Evolutionary conservation across 2,797 vertebrate genomes (phyloP), one percentile per base, ranked within the genome.

Genomic region (Pteropus rufus): DNA sequence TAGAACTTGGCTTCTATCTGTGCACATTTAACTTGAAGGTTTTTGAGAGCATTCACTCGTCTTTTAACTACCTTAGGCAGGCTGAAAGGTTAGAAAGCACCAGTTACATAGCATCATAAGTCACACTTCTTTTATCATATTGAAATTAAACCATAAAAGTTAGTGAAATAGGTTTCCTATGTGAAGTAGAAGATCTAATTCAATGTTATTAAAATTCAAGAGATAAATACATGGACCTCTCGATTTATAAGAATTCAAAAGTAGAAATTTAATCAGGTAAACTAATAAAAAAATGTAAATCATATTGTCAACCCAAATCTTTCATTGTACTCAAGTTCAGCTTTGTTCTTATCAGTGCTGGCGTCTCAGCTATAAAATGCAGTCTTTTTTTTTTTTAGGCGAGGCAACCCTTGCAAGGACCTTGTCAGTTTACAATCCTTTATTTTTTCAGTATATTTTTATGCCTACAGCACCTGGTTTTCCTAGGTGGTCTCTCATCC

Each of bases 1-100:
- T 99, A 99, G 98, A 99, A 99, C 97, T 99, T 99, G 16, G 99
- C 99, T 98, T 99, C 99, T 95, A 99, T 99, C 98, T 99, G 99
- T 87, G 99, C 99, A 93, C 99, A 99, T 97, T 99, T 99, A 92
- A 99, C 99, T 98, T 99, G 99, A 98, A 99, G 99, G 97, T 99
- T 99, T 98, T 99, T 99, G 39, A 99, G 99, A 91, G 99, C 99
- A 93, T 99, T 99, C n/a, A 99, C 99, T 10, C 99, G 99, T 97
- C 99, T 99, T 99, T 99, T 99, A 91, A 99, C 99, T 96, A 99
- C 99, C 99, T 99, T 99, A 93, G 99, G 99, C 98, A 99, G 99
- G 98, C 99, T 99, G 98, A 94, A 97, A 98, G 94, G 84, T 97
- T 88, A 90, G 72, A 96, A 95, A 58, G 39, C 39, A 97, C 34